These are phyloP conservation scores for Amphiduros pacificus DNA, from an alignment of 2,888 invertebrate species.

Conservation along the genomic window DNA sequence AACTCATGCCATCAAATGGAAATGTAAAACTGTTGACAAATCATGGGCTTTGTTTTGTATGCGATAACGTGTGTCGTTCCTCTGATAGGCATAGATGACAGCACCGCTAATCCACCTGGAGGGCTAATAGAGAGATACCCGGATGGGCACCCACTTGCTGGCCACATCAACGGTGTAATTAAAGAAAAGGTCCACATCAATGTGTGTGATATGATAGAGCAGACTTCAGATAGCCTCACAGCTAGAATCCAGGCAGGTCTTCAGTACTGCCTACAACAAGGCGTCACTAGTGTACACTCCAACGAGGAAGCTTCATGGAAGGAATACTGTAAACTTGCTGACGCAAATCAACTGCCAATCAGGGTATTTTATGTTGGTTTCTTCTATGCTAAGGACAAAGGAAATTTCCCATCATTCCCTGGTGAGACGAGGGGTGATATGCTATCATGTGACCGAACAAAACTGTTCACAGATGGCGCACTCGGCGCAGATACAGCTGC, in stretches of 20 bases:
- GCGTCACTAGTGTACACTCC: conserved; percentile 30
- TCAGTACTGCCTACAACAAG: conserved; percentile 19
- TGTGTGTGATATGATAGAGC: neutral
- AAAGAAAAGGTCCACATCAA: conserved; percentile 19
- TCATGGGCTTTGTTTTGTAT: no score
- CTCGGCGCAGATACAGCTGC: conserved; percentile 30
- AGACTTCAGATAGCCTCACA: neutral
- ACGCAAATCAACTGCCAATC: conserved; percentile 24
- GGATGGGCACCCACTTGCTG: conserved; percentile 15
- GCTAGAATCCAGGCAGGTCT: conserved; percentile 16
- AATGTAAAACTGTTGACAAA: no score
- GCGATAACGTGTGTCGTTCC: no score
- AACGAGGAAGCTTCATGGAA: conserved; percentile 28
- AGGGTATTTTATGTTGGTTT: conserved; percentile 27
- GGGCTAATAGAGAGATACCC: conserved; percentile 27
- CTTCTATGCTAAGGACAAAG: neutral
- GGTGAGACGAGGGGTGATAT: conserved; percentile 14
- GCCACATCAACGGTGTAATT: conserved; percentile 25
- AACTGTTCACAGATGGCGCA: conserved; percentile 31
- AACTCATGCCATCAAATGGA: no score
- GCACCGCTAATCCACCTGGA: conserved; percentile 22
- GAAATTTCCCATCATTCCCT: conserved; percentile 19
- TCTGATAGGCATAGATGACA: neutral
- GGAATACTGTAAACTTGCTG: conserved; percentile 25
- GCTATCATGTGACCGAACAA: conserved; percentile 28